These are phyloP conservation scores for Sclerurus mexicanus DNA, from an alignment of 2,113 vertebrate species.

Conservation along the genomic window DNA sequence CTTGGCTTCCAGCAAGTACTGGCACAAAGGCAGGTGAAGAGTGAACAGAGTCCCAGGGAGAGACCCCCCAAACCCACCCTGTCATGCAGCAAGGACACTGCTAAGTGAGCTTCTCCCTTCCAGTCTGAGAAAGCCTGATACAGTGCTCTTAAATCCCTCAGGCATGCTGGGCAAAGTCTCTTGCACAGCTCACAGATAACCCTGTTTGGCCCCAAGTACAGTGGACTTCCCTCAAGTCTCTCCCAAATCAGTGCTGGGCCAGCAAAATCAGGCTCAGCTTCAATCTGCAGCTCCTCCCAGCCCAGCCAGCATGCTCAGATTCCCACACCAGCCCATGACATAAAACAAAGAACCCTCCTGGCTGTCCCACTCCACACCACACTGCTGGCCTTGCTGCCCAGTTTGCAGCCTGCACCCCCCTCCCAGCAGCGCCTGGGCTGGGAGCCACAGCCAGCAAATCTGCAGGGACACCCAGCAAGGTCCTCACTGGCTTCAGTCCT, in stretches of 20 bases:
- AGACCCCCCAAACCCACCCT: not conserved
- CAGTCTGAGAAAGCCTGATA: not conserved
- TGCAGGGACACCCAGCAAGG: not conserved
- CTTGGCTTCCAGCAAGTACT: not conserved
- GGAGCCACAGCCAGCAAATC: not conserved
- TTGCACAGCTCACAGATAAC: not conserved
- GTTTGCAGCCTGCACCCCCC: not conserved
- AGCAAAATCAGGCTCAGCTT: not conserved
- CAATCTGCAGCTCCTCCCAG: accelerated
- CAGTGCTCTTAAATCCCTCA: not conserved
- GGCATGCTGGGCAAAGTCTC: not conserved
- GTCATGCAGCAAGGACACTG: not conserved
- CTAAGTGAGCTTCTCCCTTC: not conserved
- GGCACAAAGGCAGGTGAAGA: not conserved
- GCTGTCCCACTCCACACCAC: not conserved
- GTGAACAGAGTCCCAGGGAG: not conserved
- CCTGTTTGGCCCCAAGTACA: not conserved
- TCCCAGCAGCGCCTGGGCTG: not conserved
- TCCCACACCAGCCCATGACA: accelerated
- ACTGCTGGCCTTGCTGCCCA: not conserved
- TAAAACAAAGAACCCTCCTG: not conserved
- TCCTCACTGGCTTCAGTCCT: not conserved
- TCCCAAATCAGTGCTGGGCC: not conserved
- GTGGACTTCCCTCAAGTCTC: not conserved
- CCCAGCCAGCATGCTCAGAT: not conserved